Base-by-base conservation (phyloP, 1,140 invertebrate genomes). In the Drosophila carrolli region DNA sequence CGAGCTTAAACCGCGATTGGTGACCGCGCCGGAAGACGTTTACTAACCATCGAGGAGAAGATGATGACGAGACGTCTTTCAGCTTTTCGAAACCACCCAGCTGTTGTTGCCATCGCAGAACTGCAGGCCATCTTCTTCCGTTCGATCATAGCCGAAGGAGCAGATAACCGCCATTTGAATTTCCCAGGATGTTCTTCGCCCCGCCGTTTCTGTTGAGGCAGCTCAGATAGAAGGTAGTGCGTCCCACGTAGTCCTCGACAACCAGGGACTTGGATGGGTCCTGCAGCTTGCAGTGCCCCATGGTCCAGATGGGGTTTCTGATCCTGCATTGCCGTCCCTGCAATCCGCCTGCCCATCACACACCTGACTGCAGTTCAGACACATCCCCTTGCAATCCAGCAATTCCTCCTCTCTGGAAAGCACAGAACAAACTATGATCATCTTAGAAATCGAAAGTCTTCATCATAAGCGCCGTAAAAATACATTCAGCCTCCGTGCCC, bases 331-430 rank as follows among this genome's bases (percentile, higher is more conserved):
- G n/a, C 93, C 91, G 79, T 94, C 92, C 0, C 72, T 6, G 81
- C 95, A 95, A 75, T 95, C 88, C 1, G 73, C 66, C 6, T 60
- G 71, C 0, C 93, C 92, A 84, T 16, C 16, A 16, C 16, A 16
- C 16, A 19, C 19, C 19, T 2, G 19, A 19, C 19, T 19, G 1
- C 19, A 19, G 19, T 19, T 19, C 19, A 19, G 19, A 1, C 1
- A 19, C 16, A 16, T 16, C 16, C 16, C 16, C 16, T 16, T 16
- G 16, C 16, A 16, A 16, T 16, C 16, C 16, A 16, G 1, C 16
- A 16, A 16, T 16, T 16, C 16, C 16, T 16, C 16, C 16, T 93
- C 13, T 32, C 48, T 51, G 48, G 2, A 57, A 57, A 8, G 11
- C 82, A 56, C 93, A 93, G 4, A 29, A 75, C 5, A 27, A 11